phyloP scores from a whole-genome alignment of 1,140 invertebrate species.

The Coptotermes formosanus region DNA sequence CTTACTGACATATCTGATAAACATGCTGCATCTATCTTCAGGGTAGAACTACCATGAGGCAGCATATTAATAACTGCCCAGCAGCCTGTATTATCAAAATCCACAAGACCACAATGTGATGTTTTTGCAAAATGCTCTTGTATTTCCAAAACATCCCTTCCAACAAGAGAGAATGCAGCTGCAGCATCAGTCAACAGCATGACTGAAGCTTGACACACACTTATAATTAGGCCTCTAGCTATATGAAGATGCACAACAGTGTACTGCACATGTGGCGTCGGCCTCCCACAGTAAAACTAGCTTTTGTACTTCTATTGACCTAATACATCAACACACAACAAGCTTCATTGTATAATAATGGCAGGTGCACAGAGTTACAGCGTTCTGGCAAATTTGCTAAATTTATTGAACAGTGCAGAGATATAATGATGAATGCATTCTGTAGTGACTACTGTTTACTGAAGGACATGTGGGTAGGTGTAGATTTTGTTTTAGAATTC shows the following conservation, averaged over 20 bases:
- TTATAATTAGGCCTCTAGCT: slow-evolving; percentile 1
- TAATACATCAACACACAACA: background rate
- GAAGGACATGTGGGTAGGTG: slow-evolving; percentile 9
- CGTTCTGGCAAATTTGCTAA: background rate
- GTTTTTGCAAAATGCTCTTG: too few relatives aligned
- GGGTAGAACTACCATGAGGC: too few relatives aligned
- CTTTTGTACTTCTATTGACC: background rate
- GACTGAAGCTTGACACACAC: background rate
- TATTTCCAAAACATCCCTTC: background rate
- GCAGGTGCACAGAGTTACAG: background rate
- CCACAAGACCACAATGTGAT: too few relatives aligned
- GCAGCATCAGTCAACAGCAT: background rate
- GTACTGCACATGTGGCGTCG: background rate
- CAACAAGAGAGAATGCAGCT: background rate
- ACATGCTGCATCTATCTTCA: too few relatives aligned
- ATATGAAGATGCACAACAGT: background rate
- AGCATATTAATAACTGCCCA: too few relatives aligned
- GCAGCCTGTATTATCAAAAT: too few relatives aligned
- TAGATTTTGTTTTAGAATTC: slow-evolving; percentile 13
- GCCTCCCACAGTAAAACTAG: background rate
- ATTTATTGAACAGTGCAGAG: background rate
- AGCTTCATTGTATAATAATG: slow-evolving; percentile 6
- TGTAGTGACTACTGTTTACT: background rate
- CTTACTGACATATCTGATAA: too few relatives aligned
- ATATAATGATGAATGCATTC: background rate